Percentiles rank a stretch among this genome's conserved stretches.
These are phyloP conservation scores for Rhombomys opimus DNA, from an alignment of 2,113 vertebrate species.

Conservation along the genomic window DNA sequence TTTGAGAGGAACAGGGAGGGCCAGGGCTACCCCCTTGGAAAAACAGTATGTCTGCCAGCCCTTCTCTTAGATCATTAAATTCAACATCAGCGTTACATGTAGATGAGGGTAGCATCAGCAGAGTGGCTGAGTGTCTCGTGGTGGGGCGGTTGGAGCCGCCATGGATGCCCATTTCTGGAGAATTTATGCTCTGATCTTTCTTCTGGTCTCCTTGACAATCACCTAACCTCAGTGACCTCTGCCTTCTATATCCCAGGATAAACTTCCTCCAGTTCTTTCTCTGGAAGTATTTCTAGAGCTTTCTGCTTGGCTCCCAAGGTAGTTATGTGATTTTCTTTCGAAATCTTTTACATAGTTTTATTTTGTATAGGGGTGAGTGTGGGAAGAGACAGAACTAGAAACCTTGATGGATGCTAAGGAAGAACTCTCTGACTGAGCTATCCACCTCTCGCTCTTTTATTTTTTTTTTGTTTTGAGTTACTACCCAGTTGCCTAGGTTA, in stretches of 20 bases:
- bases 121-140: not conserved
- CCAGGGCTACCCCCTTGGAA: conserved; percentile 24
- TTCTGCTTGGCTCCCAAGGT: not conserved
- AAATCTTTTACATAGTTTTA: not conserved
- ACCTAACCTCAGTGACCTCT: not conserved
- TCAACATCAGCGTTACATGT: not conserved
- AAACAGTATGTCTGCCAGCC: conserved; percentile 60
- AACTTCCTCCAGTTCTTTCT: not conserved
- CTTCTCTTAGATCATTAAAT: conserved; percentile 66
- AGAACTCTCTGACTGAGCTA: not conserved
- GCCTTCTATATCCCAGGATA: not conserved
- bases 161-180: not conserved
- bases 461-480: not conserved
- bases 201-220: not conserved
- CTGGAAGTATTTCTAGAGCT: not conserved
- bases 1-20: conserved; percentile 51
- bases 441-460: not conserved
- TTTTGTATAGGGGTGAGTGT: too few relatives aligned
- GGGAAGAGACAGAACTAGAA: not conserved
- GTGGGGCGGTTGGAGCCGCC: not conserved
- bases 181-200: not conserved
- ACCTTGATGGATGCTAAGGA: not conserved
- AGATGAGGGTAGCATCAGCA: not conserved
- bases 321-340: not conserved
- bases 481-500: not conserved